Evolutionary conservation across 92 coral and sea anemone species (phyloP), one percentile per base, ranked within the genome.

Genomic region (Palythoa caribaeorum): DNA sequence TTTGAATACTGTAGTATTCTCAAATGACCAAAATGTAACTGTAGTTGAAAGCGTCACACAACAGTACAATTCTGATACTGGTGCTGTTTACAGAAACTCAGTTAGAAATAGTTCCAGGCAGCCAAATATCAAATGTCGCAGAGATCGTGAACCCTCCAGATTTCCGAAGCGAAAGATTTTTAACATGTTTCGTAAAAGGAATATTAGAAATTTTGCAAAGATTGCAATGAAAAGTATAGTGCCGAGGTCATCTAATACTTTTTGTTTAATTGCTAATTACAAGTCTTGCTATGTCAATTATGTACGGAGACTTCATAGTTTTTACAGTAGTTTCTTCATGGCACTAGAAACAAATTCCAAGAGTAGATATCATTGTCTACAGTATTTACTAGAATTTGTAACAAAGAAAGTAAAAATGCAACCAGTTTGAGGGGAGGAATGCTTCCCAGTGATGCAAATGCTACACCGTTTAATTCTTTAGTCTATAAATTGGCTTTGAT

Each of bases 401-500:
- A 63, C 70, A 63, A 63, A 63, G 37, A 63, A 63, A 63, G 37
- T 63, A 63, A 63, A 63, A 63, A 63, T 63, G 70, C 70, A 63
- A 63, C 70, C 70, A 63, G 70, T 63, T 63, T n/a, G 70, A 63
- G 70, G 70, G 70, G 70, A 63, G 70, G 70, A 63, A 19, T 19
- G 70, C 36, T 19, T 63, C 70, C 35, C 70, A 63, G 70, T 63
- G 70, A 63, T 63, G 70, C 70, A 63, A 63, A 63, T 63, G 70
- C 70, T 63, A 19, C 70, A 73, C 20, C 53, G 19, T 73, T 40
- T 37, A 73, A 73, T 40, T 73, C 77, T 73, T 73, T 73, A 73
- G 55, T 73, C 51, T 40, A 73, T 73, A 73, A 73, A 38, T 47
- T 73, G 48, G 53, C 77, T n/a, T 73, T 73, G 50, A 47, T 73